Conservation (phyloP, 2,797 vertebrate species). For the Macrochelys suwanniensis region DNA sequence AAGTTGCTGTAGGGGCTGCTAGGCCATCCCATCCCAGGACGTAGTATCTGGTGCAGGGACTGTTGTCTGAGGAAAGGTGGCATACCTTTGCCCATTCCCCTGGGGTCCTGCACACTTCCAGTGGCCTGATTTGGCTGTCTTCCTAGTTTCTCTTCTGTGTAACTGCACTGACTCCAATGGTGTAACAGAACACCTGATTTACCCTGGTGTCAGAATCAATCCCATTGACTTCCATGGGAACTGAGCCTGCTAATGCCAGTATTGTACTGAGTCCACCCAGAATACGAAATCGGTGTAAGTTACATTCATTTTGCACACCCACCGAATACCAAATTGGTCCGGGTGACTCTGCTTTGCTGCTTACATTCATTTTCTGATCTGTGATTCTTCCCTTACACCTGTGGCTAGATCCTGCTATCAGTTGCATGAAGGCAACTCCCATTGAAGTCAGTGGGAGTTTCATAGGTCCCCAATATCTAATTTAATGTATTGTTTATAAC, state of each 20-base stretch:
- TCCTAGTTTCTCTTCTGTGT: neutral
- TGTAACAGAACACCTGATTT: neutral
- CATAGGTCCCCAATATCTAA: neutral
- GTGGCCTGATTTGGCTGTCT: neutral
- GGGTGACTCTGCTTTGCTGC: neutral
- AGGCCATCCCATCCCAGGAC: neutral
- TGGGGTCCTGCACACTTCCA: neutral
- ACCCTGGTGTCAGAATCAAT: neutral
- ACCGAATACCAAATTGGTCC: neutral
- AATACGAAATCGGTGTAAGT: fast-evolving
- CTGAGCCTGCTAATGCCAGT: neutral
- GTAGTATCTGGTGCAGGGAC: neutral
- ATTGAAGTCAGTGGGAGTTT: neutral
- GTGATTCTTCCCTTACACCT: fast-evolving
- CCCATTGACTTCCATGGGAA: neutral
- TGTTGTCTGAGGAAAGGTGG: neutral
- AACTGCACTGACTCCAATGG: neutral
- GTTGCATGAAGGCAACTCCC: neutral
- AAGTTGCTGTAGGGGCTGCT: neutral
- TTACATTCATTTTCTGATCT: fast-evolving
- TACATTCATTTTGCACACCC: neutral
- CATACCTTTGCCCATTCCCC: fast-evolving
- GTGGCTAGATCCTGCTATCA: neutral
- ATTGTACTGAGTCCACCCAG: neutral
- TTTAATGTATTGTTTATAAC: neutral